These are phyloP conservation scores for Scrobipalpa costella DNA, from an alignment of 2,888 invertebrate species.

Conservation along the genomic window DNA sequence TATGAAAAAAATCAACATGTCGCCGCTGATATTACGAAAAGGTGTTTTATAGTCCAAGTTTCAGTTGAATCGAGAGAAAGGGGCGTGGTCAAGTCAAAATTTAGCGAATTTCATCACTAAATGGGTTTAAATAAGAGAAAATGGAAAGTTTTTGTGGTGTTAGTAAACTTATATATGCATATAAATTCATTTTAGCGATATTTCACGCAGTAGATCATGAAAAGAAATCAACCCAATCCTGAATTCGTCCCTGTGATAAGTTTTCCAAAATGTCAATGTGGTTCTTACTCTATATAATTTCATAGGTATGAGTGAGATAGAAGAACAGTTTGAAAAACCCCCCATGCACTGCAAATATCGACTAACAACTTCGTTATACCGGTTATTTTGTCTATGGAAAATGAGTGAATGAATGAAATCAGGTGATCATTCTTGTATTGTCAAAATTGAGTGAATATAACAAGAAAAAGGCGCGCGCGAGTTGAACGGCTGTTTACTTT, in stretches of 20 bases:
- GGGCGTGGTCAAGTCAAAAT: constrained; percentile 59
- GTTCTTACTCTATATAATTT: constrained; percentile 1
- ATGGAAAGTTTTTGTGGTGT: background rate
- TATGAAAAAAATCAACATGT: constrained; percentile 81
- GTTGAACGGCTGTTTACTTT: constrained; percentile 8
- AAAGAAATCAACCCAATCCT: background rate
- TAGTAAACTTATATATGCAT: background rate
- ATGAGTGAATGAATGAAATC: constrained; percentile 28
- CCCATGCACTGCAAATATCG: constrained; percentile 8
- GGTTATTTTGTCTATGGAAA: constrained; percentile 26
- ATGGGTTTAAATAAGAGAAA: background rate
- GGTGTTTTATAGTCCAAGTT: constrained; percentile 70
- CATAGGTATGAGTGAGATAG: background rate
- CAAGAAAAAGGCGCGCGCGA: constrained; percentile 6
- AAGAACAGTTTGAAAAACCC: constrained; percentile 1
- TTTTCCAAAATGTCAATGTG: constrained; percentile 14
- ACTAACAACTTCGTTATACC: constrained; percentile 5
- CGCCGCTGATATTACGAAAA: constrained; percentile 72
- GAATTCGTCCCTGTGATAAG: constrained; percentile 18
- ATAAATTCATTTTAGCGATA: background rate
- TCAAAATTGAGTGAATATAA: constrained; percentile 23
- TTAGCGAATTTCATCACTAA: constrained; percentile 57
- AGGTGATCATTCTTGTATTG: constrained; percentile 25
- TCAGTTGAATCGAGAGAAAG: constrained; percentile 57
- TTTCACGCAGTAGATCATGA: background rate